These are phyloP conservation scores for Pomatostomus ruficeps DNA, from an alignment of 2,113 vertebrate species.

Conservation along the genomic window DNA sequence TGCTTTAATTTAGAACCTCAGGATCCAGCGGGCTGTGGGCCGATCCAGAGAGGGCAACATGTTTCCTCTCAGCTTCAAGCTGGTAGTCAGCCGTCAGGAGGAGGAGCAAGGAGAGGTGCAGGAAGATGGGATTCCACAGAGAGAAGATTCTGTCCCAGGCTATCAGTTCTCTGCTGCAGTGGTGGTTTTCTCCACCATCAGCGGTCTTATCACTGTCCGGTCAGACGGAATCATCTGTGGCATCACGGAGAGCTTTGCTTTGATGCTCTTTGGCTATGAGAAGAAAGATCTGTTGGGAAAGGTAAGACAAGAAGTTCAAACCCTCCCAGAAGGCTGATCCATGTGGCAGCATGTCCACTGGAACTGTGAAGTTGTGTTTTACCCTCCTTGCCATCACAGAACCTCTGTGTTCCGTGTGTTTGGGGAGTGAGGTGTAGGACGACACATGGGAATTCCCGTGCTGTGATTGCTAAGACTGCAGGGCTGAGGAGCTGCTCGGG, in stretches of 20 bases:
- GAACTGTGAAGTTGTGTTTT: not conserved
- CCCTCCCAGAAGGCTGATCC: not conserved
- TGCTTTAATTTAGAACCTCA: slow-evolving; percentile 70
- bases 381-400: not conserved
- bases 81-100: slow-evolving; percentile 50
- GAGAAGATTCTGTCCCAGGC: not conserved
- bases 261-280: slow-evolving; percentile 84
- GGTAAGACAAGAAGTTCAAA: slow-evolving; percentile 65
- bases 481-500: not conserved
- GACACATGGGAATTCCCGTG: not conserved
- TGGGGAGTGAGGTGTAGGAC: rapidly evolving
- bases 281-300: slow-evolving; percentile 82
- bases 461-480: not conserved
- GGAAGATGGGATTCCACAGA: not conserved
- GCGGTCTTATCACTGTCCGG: slow-evolving; percentile 80
- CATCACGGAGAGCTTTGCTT: slow-evolving; percentile 79
- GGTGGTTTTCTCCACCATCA: slow-evolving; percentile 82
- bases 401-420: not conserved
- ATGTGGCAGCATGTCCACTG: not conserved
- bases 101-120: not conserved
- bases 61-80: slow-evolving; percentile 84
- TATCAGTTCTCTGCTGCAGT: slow-evolving; percentile 76
- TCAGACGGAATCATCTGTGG: slow-evolving; percentile 82
- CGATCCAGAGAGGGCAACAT: slow-evolving; percentile 70
- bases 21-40: slow-evolving; percentile 79